Evolutionary conservation across 2,888 invertebrate species (phyloP), one percentile per base, ranked within the genome.

Genomic region (Thera obeliscata): DNA sequence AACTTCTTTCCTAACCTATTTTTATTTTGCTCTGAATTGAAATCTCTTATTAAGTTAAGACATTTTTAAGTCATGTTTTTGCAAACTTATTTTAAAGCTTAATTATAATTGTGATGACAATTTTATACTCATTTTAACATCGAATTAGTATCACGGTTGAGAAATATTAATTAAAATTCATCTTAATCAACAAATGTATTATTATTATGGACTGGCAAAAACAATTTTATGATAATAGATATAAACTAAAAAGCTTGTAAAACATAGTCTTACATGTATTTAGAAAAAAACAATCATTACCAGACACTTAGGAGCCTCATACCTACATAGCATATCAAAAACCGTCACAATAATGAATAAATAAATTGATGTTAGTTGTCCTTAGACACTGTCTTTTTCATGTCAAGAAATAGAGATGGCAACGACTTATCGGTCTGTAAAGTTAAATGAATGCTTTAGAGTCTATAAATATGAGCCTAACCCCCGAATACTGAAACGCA

Each of bases 61-160:
- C 63, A 56, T 63, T 61, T 63, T 66, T 35, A 46, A 66, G 69
- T 69, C 66, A 69, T 66, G 69, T 63, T 66, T 65, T 57, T 56
- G 66, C 69, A 60, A 69, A 65, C 58, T 65, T 62, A 59, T 62
- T 61, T n/a, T 1, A 12, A 48, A 60, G n/a, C 66, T 66, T 66
- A 67, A 48, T 61, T 50, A 62, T 62, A 60, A 69, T 69, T 69
- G 66, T 69, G 69, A 69, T 69, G 66, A 56, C 46, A 62, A 62
- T 52, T 52, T 50, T 50, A 60, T 58, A 69, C 56, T 62, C 56
- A 52, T 52, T 48, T 54, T 56, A 63, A 56, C 62, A 56, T 55
- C 56, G 41, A 60, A 50, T 62, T 61, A 60, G 62, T 66, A 66
- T 69, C 69, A 69, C 69, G 48, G 12, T 56, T 60, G 55, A 59